A percentile compares a stretch with the other conserved stretches of the same genome.
These are phyloP conservation scores for Aurelia sp. DNA, from an alignment of 30 jellyfish, hydroid and myxozoan species.

Conservation along the genomic window DNA sequence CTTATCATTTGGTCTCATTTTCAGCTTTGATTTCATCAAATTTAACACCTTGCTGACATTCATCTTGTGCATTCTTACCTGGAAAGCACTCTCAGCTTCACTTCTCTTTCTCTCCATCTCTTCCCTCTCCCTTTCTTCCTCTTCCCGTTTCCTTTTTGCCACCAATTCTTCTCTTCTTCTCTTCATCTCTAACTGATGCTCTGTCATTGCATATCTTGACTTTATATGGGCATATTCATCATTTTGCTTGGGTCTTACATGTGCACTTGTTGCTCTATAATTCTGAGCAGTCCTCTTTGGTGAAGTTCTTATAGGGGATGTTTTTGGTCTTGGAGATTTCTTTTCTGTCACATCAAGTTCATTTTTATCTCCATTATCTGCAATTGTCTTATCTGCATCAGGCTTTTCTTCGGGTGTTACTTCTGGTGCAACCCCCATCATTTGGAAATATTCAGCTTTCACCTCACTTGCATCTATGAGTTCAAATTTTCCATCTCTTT, in stretches of 20 bases:
- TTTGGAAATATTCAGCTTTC: constrained; percentile 72
- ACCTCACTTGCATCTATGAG: constrained; percentile 82
- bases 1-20: too few relatives aligned
- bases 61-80: constrained; percentile 42
- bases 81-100: constrained; percentile 96
- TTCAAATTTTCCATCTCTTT: constrained; percentile 94
- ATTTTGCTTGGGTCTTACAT: constrained; percentile 35
- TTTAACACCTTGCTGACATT: background rate
- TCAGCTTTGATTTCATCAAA: too few relatives aligned
- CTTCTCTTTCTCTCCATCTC: constrained; percentile 69
- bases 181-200: constrained; percentile 93
- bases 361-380: background rate
- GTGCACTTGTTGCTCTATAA: constrained; percentile 44
- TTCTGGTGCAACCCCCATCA: constrained; percentile 38
- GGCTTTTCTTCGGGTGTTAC: constrained; percentile 12
- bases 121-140: constrained; percentile 70
- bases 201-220: constrained; percentile 94
- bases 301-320: constrained; percentile 51
- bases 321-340: constrained; percentile 58
- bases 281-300: background rate
- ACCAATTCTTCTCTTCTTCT: constrained; percentile 74
- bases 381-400: background rate
- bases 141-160: constrained; percentile 85
- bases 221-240: constrained; percentile 81
- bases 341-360: background rate